Evolutionary conservation across 1,140 invertebrate species (phyloP), one percentile per base, ranked within the genome.

Genomic region (Maconellicoccus hirsutus): DNA sequence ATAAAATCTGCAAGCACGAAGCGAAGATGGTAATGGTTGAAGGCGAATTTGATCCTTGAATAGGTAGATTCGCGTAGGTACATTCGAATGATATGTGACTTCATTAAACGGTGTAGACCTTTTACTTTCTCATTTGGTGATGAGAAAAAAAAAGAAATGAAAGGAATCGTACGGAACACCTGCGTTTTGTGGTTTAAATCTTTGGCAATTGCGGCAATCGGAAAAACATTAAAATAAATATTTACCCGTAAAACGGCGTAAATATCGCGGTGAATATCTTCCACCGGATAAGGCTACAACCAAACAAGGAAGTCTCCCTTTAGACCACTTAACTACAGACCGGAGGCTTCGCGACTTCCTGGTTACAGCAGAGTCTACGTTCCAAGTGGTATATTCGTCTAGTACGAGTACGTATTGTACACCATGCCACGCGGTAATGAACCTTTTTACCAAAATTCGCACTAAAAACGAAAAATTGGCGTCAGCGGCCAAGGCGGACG

Each of bases 201-300:
- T 52, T 19, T 14, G n/a, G 2, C 42, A 52, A 52, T 16, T 33
- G 29, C 29, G 3, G 12, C 3, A 16, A 52, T 52, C 4, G 42
- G 42, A 52, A 52, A 52, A 52, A 52, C 42, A 52, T 52, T 52
- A 52, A 52, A 52, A 52, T 52, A 52, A 52, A 52, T 52, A 52
- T 52, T 52, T 52, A 16, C 42, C 42, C 42, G n/a, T 52, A 52
- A 52, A 52, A 16, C 42, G 42, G n/a, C n/a, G n/a, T n/a, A 52
- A 52, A 52, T 16, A 52, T 16, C 3, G n/a, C n/a, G 12, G 42
- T 16, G 12, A 52, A 52, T n/a, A n/a, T 52, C 42, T 14, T 52
- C n/a, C n/a, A 16, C 6, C 42, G 42, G 42, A 52, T 52, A 52
- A 52, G 42, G 42, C n/a, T 52, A 3, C n/a, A 52, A 16, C 42